Base-by-base conservation (phyloP, 2,797 vertebrate species). In the Telmatherina bonti region DNA sequence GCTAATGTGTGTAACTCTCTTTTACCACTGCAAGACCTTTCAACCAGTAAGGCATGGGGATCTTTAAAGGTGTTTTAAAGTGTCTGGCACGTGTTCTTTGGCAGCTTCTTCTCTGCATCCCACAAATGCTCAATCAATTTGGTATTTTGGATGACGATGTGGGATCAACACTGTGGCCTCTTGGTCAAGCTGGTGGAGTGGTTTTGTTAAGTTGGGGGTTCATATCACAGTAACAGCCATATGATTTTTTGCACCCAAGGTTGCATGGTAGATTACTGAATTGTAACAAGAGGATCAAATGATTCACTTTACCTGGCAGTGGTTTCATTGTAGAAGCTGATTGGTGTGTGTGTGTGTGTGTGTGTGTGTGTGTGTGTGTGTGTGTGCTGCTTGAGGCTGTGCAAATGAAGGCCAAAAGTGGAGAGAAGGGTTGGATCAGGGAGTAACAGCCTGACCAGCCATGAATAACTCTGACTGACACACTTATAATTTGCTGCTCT, bases 401-500 rank as follows among this genome's bases (percentile, higher is more conserved):
- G 3, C 22, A 27, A 70, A 51, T 27, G 52, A 61, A 57, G 64
- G 69, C 55, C 71, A 70, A 36, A 67, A 41, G 54, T 33, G 33
- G 29, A 75, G 33, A 30, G 49, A 38, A 30, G 16, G 68, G 45
- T 22, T 13, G 13, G 43, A 70, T 70, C 49, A 43, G 16, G 49
- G 49, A 55, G 67, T 49, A 78, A 49, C 52, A 45, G 55, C n/a
- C 27, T 70, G 67, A 64, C 78, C 67, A 63, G 36, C 51, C 18
- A 10, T 78, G 43, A 81, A 78, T 69, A 78, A 75, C 33, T 26
- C 62, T 45, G 9, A 9, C 16, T 9, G 20, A 7, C 9, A 18
- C 38, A 18, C 36, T 38, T 1, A 43, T 5, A n/a, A 52, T 69
- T 27, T 43, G 10, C 43, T 35, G 36, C 7, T 26, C 24, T 38